Base-by-base conservation (phyloP, 2,113 vertebrate genomes). In the Platysternon megacephalum region DNA sequence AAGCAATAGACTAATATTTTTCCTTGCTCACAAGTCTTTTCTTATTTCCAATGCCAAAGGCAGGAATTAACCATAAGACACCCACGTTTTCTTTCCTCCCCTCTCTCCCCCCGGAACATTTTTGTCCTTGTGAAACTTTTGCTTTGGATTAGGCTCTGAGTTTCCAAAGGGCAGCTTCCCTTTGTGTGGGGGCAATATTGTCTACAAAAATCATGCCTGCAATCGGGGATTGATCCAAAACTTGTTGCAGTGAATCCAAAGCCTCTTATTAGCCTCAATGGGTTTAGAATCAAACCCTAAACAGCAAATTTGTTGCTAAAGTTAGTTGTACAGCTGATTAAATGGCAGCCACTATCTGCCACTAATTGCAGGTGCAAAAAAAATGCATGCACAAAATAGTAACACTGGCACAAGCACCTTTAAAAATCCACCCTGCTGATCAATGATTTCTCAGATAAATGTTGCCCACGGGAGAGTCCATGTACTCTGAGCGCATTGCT, bases 1-100 rank as follows among this genome's bases (percentile, higher is more conserved):
- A 98, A 95, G 95, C 49, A 61, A 88, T 52, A 97, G 95, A 96
- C 93, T 96, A 98, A 97, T 97, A 97, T 96, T 96, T 97, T 96
- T 74, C 86, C 93, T 92, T 58, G 94, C 95, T 95, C 42, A 91
- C 91, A 94, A 93, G 88, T 87, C 90, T 94, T 97, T 97, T 97
- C 96, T 87, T 96, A 92, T 94, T 61, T 80, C 12, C 84, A 91
- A 56, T 65, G 87, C 88, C 91, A 74, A 94, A 94, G 95, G 97
- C 95, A 97, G 88, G 97, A 97, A 97, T 97, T 98, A 98, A 97
- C 97, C 56, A 61, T 93, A 95, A 93, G 88, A 52, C 91, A 94
- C 39, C 94, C 87, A 90, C n/a, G 46, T 93, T 80, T 14, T 97
- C 52, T 79, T 24, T 74, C 48, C 32, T 12, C 10, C 3, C 7